Evolutionary conservation across 2,113 vertebrate species (phyloP).

Genomic region (Mesembrinibis cayennensis): DNA sequence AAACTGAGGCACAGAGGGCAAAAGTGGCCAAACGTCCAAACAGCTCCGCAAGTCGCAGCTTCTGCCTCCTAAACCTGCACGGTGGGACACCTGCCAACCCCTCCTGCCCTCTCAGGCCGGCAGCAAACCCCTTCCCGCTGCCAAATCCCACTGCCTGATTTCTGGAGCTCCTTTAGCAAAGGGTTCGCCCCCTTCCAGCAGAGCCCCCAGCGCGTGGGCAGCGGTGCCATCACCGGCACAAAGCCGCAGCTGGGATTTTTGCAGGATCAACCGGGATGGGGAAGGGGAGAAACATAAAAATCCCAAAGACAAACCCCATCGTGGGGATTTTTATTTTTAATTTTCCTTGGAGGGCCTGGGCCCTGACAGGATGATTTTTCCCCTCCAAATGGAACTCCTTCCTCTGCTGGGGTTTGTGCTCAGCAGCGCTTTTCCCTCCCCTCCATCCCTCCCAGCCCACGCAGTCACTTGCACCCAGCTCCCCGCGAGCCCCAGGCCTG

Average conservation of each 20-base stretch:
- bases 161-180: not conserved
- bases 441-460: not conserved
- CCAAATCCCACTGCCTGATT: not conserved
- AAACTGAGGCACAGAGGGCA: not conserved
- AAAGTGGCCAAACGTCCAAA: not conserved
- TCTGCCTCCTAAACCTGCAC: not conserved
- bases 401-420: not conserved
- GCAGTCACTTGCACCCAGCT: not conserved
- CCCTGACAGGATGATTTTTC: no score
- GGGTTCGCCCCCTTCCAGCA: not conserved
- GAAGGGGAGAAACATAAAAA: not conserved
- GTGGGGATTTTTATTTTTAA: not conserved
- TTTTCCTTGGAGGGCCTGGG: not conserved
- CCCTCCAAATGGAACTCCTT: not conserved
- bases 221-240: fast-evolving
- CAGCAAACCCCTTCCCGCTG: not conserved
- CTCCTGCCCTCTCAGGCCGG: not conserved
- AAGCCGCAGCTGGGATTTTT: not conserved
- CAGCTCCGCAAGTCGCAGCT: not conserved
- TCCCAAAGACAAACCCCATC: fast-evolving
- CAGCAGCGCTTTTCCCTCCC: not conserved
- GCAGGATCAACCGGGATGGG: not conserved
- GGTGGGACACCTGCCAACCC: not conserved
- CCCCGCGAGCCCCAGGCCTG: not conserved
- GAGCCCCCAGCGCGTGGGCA: fast-evolving